Evolutionary conservation across 2,888 invertebrate genomes (phyloP), one percentile per base, ranked within the genome.

Genomic region (Carabus problematicus): DNA sequence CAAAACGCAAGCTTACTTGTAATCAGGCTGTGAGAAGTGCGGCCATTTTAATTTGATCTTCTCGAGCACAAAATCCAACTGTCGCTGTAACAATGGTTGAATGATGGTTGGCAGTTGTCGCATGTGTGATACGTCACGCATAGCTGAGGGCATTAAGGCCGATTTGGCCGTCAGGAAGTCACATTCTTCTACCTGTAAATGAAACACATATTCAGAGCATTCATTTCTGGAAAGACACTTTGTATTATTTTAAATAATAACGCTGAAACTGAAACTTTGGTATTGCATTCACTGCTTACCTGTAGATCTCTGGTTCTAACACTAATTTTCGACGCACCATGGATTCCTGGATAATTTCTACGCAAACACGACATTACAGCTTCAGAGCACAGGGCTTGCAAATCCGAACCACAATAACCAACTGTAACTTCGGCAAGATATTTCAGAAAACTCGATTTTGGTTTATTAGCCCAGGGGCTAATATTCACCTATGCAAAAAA

Each of bases 301-400:
- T 52, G n/a, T 52, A 52, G 16, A 18, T 70, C 60, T 29, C 39
- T 47, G 47, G 42, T 56, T 16, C 49, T 60, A 42, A 72, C 71
- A 19, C 60, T 64, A 16, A 71, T 59, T 49, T 72, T 71, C 8
- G 59, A 56, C 1, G 29, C 12, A 8, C 29, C 52, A 77, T 94
- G 93, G 69, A 94, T 92, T 82, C 93, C 93, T 0, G 94, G 94
- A 80, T 93, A 95, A 0, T 90, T 87, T 76, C 93, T 84, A 70
- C 92, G 85, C 70, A 95, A 81, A 18, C 92, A 91, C 77, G 88
- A 88, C 41, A 88, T 77, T 39, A 91, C 87, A 54, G 95, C 90
- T 83, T 96, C 95, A 0, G 94, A 91, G 80, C 95, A 95, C 8
- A 96, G 79, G 4, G 93, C 91, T 79, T 92, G 92, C 62, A 96